Conservation (phyloP, 1,140 invertebrate species). For the Papilio xuthus region DNA sequence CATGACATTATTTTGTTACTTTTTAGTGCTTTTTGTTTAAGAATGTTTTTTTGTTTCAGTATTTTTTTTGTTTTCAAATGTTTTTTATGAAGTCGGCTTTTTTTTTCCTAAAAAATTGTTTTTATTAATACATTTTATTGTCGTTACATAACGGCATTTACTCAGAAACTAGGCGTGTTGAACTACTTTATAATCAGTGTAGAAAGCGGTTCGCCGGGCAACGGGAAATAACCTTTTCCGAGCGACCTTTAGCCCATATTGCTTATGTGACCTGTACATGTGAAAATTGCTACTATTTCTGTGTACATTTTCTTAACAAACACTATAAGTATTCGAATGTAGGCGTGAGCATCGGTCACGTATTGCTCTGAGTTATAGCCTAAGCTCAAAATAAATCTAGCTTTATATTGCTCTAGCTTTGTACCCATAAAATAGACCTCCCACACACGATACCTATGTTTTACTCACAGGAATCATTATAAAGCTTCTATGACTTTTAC, state of each 20-base stretch:
- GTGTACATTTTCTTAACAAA: constrained; percentile 49
- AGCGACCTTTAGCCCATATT: constrained; percentile 71
- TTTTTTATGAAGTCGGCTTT: too few relatives aligned
- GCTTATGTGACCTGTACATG: constrained; percentile 66
- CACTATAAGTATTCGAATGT: constrained; percentile 50
- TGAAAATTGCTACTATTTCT: constrained; percentile 66
- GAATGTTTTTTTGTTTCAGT: too few relatives aligned
- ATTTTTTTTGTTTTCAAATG: too few relatives aligned
- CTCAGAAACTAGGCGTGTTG: constrained; percentile 58
- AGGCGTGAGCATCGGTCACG: constrained; percentile 78
- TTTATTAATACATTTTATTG: neutral
- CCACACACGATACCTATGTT: constrained; percentile 46
- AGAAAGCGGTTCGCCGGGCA: constrained; percentile 65
- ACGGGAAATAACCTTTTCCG: constrained; percentile 69
- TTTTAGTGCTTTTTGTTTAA: too few relatives aligned
- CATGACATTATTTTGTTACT: too few relatives aligned
- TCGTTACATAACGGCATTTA: constrained; percentile 40
- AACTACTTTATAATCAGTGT: constrained; percentile 71
- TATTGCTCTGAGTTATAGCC: constrained; percentile 73
- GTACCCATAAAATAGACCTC: constrained; percentile 52
- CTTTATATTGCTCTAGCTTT: constrained; percentile 57
- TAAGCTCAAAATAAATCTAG: constrained; percentile 71
- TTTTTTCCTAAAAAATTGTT: too few relatives aligned
- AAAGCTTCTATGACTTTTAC: constrained; percentile 15
- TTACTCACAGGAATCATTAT: constrained; percentile 32